These are phyloP conservation scores for Drosophila kanekoi DNA, from an alignment of 2,888 invertebrate genomes.

Conservation along the genomic window DNA sequence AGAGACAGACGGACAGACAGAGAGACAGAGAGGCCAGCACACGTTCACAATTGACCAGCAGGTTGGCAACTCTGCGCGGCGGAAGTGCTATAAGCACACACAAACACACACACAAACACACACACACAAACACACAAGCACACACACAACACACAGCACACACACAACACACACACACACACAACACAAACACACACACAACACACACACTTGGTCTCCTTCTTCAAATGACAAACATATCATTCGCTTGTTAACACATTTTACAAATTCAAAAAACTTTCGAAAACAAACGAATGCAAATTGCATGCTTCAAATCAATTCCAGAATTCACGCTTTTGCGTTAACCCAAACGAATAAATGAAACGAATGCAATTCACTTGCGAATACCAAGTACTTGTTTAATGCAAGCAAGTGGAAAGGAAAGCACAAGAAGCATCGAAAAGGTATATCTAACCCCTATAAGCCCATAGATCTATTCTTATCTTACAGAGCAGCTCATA, in stretches of 20 bases:
- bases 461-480: too few relatives aligned
- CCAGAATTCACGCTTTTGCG: too few relatives aligned
- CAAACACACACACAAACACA: neutral
- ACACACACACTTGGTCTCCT: constrained; percentile 17
- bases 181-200: too few relatives aligned
- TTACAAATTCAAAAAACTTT: neutral
- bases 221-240: constrained; percentile 18
- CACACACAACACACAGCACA: constrained; percentile 5
- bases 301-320: too few relatives aligned
- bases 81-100: constrained; percentile 1
- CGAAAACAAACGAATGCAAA: neutral
- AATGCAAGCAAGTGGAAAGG: neutral
- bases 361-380: constrained; percentile 6
- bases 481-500: neutral
- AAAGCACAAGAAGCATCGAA: too few relatives aligned
- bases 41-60: constrained; percentile 43
- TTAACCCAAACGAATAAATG: too few relatives aligned
- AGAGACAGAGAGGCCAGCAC: neutral
- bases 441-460: too few relatives aligned
- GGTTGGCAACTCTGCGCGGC: constrained; percentile 39
- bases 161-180: neutral
- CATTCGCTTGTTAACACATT: constrained; percentile 13
- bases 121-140: neutral
- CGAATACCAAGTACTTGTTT: neutral
- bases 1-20: neutral